Conservation (phyloP, 2,888 invertebrate species). For the Drosophila villosipedis region DNA sequence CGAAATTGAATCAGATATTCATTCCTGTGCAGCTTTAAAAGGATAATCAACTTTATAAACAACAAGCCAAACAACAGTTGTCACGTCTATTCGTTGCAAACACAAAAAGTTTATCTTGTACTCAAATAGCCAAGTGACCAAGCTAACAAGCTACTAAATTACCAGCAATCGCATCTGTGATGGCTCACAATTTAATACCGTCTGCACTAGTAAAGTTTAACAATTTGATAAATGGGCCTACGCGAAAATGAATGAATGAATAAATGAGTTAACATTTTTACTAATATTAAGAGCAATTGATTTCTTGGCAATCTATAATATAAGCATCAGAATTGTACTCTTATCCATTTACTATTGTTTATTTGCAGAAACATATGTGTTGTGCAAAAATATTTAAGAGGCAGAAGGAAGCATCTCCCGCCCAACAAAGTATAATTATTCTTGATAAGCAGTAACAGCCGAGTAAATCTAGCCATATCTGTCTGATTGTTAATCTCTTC, state of each 20-base stretch:
- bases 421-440: neutral
- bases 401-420: neutral
- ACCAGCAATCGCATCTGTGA: neutral
- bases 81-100: conserved; percentile 22
- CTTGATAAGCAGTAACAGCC: neutral
- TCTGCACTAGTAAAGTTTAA: neutral
- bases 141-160: conserved; percentile 19
- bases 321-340: neutral
- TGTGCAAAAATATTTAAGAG: neutral
- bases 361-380: neutral
- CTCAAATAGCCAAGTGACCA: conserved; percentile 33
- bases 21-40: conserved; percentile 74
- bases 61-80: conserved; percentile 34
- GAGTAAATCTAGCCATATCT: neutral
- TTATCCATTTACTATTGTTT: neutral
- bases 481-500: neutral
- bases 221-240: neutral
- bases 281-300: conserved; percentile 19
- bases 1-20: conserved; percentile 82
- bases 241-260: neutral
- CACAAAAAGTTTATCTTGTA: conserved; percentile 51
- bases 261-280: too few species aligned
- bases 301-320: neutral
- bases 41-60: conserved; percentile 78
- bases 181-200: neutral